Conservation (phyloP, 1,140 invertebrate species). For the Gonioctena quinquepunctata region DNA sequence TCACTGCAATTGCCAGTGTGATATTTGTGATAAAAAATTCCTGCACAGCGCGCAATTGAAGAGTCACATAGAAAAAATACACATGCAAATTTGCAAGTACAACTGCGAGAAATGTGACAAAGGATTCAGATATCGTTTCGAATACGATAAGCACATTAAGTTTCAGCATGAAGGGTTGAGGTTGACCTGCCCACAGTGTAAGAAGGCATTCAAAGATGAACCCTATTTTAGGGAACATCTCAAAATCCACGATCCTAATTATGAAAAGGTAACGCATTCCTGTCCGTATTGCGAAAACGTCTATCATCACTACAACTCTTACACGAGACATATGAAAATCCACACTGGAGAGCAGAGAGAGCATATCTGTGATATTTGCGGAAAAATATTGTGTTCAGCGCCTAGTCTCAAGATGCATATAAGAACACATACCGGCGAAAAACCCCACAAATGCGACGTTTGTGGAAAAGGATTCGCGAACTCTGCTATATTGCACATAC, state of each 20-base stretch:
- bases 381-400: conserved; percentile 70
- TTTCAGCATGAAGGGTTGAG: conserved; percentile 28
- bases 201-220: conserved; percentile 32
- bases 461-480: conserved; percentile 53
- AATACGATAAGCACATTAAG: neutral
- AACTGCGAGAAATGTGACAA: neutral
- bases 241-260: conserved; percentile 12
- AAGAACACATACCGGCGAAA: conserved; percentile 73
- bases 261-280: neutral
- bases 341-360: neutral
- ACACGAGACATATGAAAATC: neutral
- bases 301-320: neutral
- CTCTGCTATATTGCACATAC: conserved; percentile 35
- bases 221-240: conserved; percentile 1
- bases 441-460: conserved; percentile 67
- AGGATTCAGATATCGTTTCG: neutral
- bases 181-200: conserved; percentile 32
- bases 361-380: conserved; percentile 68
- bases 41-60: conserved; percentile 36
- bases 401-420: conserved; percentile 54
- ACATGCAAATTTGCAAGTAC: neutral
- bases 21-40: conserved; percentile 44
- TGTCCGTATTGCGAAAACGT: neutral
- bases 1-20: conserved; percentile 26
- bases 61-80: conserved; percentile 8